A percentile compares a stretch with the other conserved stretches of the same genome.
These are phyloP conservation scores for Seira musarum DNA, from an alignment of 2,888 invertebrate species.

Conservation along the genomic window DNA sequence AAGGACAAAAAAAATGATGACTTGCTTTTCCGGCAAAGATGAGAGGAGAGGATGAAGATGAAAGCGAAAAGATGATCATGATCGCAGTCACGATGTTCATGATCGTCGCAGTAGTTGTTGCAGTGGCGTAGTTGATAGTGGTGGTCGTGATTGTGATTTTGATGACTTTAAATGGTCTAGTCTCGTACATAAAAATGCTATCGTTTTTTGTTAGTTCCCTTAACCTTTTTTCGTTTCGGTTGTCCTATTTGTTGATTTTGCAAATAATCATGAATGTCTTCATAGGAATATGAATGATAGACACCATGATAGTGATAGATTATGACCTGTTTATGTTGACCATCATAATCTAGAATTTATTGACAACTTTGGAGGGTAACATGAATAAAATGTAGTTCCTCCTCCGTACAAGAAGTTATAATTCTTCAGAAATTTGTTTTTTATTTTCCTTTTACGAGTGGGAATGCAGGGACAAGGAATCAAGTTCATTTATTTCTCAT, in stretches of 20 bases:
- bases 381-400: too few species aligned
- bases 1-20: conserved; percentile 39
- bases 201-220: background rate
- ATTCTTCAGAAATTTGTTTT: background rate
- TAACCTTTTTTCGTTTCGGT: background rate
- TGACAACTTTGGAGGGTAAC: too few species aligned
- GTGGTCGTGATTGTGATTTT: conserved; percentile 30
- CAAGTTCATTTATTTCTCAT: background rate
- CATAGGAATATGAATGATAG: too few species aligned
- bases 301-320: background rate
- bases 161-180: conserved; percentile 12
- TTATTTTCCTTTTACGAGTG: background rate
- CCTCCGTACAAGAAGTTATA: too few species aligned
- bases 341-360: too few species aligned
- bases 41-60: conserved; percentile 6
- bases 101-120: too few species aligned
- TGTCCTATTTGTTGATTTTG: too few species aligned
- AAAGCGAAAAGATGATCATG: too few species aligned
- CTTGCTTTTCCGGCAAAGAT: conserved; percentile 17
- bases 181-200: background rate
- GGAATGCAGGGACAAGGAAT: background rate
- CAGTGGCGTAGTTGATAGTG: too few species aligned
- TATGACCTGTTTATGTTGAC: background rate
- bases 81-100: too few species aligned
- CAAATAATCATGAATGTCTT: too few species aligned